Evolutionary conservation across 2,113 vertebrate genomes (phyloP), one percentile per base, ranked within the genome.

Genomic region (Miniopterus natalensis): DNA sequence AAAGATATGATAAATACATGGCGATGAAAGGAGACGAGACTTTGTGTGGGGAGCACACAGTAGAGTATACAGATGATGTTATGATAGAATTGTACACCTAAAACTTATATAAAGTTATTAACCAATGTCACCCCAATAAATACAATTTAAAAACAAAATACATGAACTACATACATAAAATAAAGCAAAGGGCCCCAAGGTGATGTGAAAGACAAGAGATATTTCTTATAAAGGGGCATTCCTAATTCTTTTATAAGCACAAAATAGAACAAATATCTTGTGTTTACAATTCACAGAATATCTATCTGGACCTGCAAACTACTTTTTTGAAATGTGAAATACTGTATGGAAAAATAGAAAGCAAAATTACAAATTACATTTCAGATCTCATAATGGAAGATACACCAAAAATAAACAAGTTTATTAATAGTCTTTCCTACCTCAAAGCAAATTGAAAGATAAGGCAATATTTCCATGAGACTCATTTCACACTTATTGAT

Each of bases 161-260:
- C 85, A 95, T 92, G 92, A 96, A 94, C 93, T 91, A 80, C 84
- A 96, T 93, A 96, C 97, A 98, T 97, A 93, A 89, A 97, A 95
- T 86, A 96, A 61, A 93, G 91, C 89, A 96, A 65, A 95, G 36
- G 63, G 86, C 57, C 95, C 75, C 71, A 87, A 89, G 71, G 93
- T 78, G 94, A 97, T 45, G 68, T 92, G 89, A 96, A 97, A 86
- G 97, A 75, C 59, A 79, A 97, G 96, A 95, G 84, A 61, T 93
- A 95, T 95, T 96, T 96, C 97, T 97, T 97, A 49, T 29, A 93
- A 97, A 94, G 71, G 57, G 73, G 36, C 89, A 97, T 96, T 97
- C 93, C 96, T 97, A 87, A 91, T 84, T 97, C 88, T 57, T 92
- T 93, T 83, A 96, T 94, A 93, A 95, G 92, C 93, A 97, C 79